A percentile compares a stretch with the other conserved stretches of the same genome.
phyloP scores from a whole-genome alignment of 2,888 invertebrate genomes.

The Philonicus albiceps region DNA sequence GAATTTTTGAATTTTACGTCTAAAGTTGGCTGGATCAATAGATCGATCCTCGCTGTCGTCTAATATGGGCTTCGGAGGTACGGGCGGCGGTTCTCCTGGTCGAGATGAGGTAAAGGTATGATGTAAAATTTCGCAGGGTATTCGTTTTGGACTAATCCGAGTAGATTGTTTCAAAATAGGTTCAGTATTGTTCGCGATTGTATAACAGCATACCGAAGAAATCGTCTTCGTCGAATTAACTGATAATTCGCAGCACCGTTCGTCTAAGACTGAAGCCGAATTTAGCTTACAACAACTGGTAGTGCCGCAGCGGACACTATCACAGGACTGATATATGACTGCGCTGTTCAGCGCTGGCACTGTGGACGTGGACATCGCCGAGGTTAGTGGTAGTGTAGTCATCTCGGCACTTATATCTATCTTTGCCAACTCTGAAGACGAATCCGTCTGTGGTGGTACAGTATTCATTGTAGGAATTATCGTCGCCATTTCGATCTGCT shows the following conservation, averaged over 20 bases:
- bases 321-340: constrained; percentile 34
- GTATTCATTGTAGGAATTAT: neutral
- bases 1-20: constrained; percentile 54
- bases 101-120: neutral
- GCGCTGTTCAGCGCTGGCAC: neutral
- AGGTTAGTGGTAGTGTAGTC: constrained; percentile 2
- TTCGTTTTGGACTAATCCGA: constrained; percentile 38
- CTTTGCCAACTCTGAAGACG: neutral
- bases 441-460: neutral
- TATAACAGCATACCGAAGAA: constrained; percentile 60
- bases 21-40: constrained; percentile 53
- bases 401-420: constrained; percentile 20
- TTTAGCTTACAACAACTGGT: constrained; percentile 45
- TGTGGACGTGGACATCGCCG: neutral
- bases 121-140: constrained; percentile 40
- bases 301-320: constrained; percentile 37
- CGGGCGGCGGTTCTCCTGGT: neutral
- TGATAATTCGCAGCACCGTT: constrained; percentile 46
- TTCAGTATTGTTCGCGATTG: constrained; percentile 52
- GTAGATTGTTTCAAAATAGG: constrained; percentile 45
- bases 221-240: constrained; percentile 40
- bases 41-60: constrained; percentile 23
- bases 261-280: constrained; percentile 47
- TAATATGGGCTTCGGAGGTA: neutral
- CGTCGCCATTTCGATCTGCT: constrained; percentile 15